Evolutionary conservation across 1,140 invertebrate genomes (phyloP).

Genomic region (Aphelenchoides fujianensis): DNA sequence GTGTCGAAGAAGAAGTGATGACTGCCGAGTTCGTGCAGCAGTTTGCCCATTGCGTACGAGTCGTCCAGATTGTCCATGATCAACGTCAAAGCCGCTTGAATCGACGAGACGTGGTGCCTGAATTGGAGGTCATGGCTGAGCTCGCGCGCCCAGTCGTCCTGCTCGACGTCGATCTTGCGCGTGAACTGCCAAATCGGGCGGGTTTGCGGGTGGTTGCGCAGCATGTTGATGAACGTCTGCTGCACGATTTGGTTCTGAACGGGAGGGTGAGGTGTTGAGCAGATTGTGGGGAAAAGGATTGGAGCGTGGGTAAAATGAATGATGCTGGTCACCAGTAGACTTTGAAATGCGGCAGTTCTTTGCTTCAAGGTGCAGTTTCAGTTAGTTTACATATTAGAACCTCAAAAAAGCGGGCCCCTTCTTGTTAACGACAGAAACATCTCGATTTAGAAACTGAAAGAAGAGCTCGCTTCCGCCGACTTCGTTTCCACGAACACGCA

Average conservation of each 20-base stretch:
- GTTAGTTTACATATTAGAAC: too few species aligned
- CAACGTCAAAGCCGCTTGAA: conserved; percentile 58
- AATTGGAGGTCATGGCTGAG: conserved; percentile 22
- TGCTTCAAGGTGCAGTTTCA: too few species aligned
- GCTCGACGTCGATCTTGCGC: conserved; percentile 40
- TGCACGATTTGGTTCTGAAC: conserved; percentile 48
- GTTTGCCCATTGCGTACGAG: conserved; percentile 30
- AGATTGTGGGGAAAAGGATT: too few species aligned
- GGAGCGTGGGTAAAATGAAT: too few species aligned
- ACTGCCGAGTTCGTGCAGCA: conserved; percentile 56
- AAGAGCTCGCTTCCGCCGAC: too few species aligned
- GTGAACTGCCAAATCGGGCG: conserved; percentile 58
- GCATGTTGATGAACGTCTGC: conserved; percentile 48
- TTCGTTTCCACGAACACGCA: too few species aligned
- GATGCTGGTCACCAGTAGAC: too few species aligned
- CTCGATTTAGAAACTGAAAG: too few species aligned
- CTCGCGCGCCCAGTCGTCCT: conserved; percentile 32
- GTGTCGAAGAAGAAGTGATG: conserved; percentile 62
- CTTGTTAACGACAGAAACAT: too few species aligned
- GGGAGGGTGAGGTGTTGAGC: too few species aligned
- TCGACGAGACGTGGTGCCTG: conserved; percentile 52
- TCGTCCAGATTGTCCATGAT: conserved; percentile 62
- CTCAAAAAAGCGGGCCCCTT: too few species aligned
- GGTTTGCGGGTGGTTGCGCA: conserved; percentile 50
- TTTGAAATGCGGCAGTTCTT: too few species aligned